Base-by-base conservation (phyloP, 2,113 vertebrate species). In the Cervus canadensis region DNA sequence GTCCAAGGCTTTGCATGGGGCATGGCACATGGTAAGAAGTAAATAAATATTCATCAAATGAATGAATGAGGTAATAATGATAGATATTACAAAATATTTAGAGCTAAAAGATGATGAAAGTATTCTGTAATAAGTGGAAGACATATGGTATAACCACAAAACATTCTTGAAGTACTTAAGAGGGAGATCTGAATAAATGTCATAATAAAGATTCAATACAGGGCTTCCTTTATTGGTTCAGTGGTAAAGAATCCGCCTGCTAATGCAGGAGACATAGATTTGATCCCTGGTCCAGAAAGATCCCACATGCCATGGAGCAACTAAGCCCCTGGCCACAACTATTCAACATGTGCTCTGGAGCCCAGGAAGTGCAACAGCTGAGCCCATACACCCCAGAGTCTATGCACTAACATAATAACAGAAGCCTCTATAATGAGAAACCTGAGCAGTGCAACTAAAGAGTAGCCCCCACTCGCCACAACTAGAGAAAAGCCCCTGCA, bases 351-450 rank as follows among this genome's bases (percentile, higher is more conserved):
- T 26, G 40, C 23, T 15, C 71, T 76, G 28, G 40, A 76, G 36
- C 40, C 71, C 71, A 43, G 71, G 6, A 26, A 3, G 40, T 4
- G 28, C 40, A 14, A 4, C 71, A 26, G 26, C 40, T 7, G 23
- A 76, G 71, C 71, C 23, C 40, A 14, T 6, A 26, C 0, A 6
- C 23, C 71, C 71, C 43, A 43, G 71, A 74, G 23, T 13, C 40
- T 26, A 26, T 15, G 36, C 1, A 6, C 25, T 0, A 40, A 40
- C 12, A 3, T 50, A 14, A 43, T 4, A 25, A 43, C 36, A 76
- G 12, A 26, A 76, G 71, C 40, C 40, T 14, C 71, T 43, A 74
- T 3, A 5, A 21, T 23, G 19, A 36, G n/a, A 36, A 36, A 19
- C 17, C 2, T 36, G 64, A n/a, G 64, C n/a, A 71, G 19, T 71